Base-by-base conservation (phyloP, 2,113 vertebrate species). In the Casuarius casuarius region DNA sequence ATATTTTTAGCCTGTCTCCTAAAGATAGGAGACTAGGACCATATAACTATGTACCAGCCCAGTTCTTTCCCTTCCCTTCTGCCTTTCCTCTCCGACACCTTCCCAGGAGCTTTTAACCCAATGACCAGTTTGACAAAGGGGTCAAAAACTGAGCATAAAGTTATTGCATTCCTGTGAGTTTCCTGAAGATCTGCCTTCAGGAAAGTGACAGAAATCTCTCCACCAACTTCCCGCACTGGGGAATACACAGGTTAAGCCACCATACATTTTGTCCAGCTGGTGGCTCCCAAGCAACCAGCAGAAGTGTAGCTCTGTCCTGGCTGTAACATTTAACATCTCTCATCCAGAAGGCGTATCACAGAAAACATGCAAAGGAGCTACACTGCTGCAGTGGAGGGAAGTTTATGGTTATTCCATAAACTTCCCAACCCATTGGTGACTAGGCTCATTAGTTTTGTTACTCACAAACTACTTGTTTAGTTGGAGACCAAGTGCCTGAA, bases 31-130 rank as follows among this genome's bases (percentile, higher is more conserved):
- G 7, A 22, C 7, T 52, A 67, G 33, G 42, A 72, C 22, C 7
- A 14, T 0, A 0, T 82, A 78, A 87, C 35, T 3, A 0, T 15
- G 3, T 61, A 31, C 25, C 31, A 84, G 38, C 25, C 31, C 15
- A 12, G 2, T 51, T 25, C 3, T 56, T 49, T 54, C 22, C 5
- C 38, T 65, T 71, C 15, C 28, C 33, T 70, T 73, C 40, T 20
- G 11, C 31, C 9, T 7, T 65, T 77, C 35, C 35, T 59, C 31
- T 66, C 44, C 14, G 65, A 23, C 21, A 71, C 25, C 17, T 72
- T 76, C n/a, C 14, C 21, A 67, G 8, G 20, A 51, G 51, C 2
- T 1, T 85, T 72, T 80, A 72, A 58, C 5, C 13, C 22, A 49
- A 19, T 6, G 6, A 46, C 10, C 1, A 4, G 17, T 59, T 77